Evolutionary conservation across 1,140 invertebrate genomes (phyloP), one percentile per base, ranked within the genome.

Genomic region (Brachionus rubens): DNA sequence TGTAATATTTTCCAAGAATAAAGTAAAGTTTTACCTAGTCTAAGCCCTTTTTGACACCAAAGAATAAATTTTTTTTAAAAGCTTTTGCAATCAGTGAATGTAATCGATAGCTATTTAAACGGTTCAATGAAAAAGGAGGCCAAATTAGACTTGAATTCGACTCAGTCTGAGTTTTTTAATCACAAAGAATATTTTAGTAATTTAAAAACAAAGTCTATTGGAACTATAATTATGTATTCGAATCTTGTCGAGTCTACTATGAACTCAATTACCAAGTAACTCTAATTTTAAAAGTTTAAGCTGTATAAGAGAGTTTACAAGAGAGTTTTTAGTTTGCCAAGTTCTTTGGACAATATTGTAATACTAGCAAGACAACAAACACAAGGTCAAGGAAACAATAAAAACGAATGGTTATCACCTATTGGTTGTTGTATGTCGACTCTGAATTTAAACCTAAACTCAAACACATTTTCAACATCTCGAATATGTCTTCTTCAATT

Each of bases 211-310:
- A 72, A 72, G 50, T 26, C 19, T 50, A 40, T 72, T 1, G 68
- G 68, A n/a, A 24, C 46, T 12, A 72, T 72, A 14, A 12, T 72
- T 14, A 36, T 72, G n/a, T 72, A 72, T 41, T 72, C 68, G 2
- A 46, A 72, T 19, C 26, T 72, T 43, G 68, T 72, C 24, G 68
- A 72, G 19, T 72, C 68, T 40, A 72, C 68, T 16, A 72, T 72
- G 68, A 72, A 72, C 19, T 36, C 68, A 24, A 72, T 72, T 50
- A 26, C 41, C 3, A 47, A 70, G 65, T 67, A 16, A n/a, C n/a
- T n/a, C n/a, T n/a, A 67, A 24, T 47, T 14, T 7, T 16, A 40
- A 21, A 21, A 21, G 16, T 19, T 36, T 24, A 4, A 65, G 3
- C n/a, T 12, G 1, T 46, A 41, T 0, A 47, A 19, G 28, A 43